These are phyloP conservation scores for Laupala kohalensis DNA, from an alignment of 1,140 invertebrate species.

Conservation along the genomic window DNA sequence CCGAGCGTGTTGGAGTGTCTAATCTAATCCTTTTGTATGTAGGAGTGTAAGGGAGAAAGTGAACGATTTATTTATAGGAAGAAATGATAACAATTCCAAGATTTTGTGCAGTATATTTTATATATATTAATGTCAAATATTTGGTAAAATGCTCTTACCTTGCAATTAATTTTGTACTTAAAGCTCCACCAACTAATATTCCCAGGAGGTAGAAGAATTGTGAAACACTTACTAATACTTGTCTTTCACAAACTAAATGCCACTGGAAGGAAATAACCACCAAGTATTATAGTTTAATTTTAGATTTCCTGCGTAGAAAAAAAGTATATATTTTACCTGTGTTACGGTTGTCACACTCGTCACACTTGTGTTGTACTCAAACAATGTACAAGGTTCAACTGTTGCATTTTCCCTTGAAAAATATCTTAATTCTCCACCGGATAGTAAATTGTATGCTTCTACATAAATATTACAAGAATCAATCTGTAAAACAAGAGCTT, in stretches of 20 bases:
- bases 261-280: constrained; percentile 3
- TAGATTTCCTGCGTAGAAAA: background rate
- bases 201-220: constrained; percentile 13
- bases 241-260: constrained; percentile 12
- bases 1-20: too few species aligned
- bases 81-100: too few species aligned
- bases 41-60: too few species aligned
- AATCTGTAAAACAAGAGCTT: background rate
- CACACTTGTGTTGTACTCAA: background rate
- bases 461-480: constrained; percentile 6
- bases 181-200: constrained; percentile 7
- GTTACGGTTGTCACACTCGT: background rate
- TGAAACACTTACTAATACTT: constrained; percentile 11
- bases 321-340: background rate
- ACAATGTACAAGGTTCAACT: background rate
- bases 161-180: background rate
- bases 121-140: too few species aligned
- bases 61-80: too few species aligned
- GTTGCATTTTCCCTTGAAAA: background rate
- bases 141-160: constrained; percentile 5
- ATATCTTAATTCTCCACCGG: background rate
- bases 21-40: too few species aligned
- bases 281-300: background rate
- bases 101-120: too few species aligned
- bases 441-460: background rate